A percentile compares a stretch with the other conserved stretches of the same genome.
Conservation (phyloP, 1,140 invertebrate genomes). For the Scaptomyza hsui region DNA sequence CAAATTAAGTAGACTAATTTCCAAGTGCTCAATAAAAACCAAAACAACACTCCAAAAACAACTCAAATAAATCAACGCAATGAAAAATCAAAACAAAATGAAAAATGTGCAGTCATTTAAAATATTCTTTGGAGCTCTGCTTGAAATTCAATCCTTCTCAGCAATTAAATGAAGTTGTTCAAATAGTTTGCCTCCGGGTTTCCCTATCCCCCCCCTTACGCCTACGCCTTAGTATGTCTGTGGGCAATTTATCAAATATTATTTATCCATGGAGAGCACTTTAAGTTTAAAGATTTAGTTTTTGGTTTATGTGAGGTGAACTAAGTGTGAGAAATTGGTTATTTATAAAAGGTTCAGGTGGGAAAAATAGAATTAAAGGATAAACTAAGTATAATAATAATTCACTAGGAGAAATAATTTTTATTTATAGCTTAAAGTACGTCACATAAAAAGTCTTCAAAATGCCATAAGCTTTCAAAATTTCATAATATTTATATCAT, state of each 20-base stretch:
- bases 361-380: background rate
- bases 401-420: too few relatives aligned
- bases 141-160: conserved; percentile 63
- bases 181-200: background rate
- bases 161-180: conserved; percentile 57
- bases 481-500: too few relatives aligned
- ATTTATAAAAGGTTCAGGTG: background rate
- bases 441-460: too few relatives aligned
- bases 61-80: conserved; percentile 52
- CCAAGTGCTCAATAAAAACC: conserved; percentile 54
- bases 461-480: too few relatives aligned
- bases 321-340: background rate
- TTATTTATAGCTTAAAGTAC: too few relatives aligned
- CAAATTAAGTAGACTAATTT: conserved; percentile 66
- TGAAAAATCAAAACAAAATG: conserved; percentile 57
- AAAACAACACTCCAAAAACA: conserved; percentile 32
- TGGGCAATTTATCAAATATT: conserved; percentile 31
- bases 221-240: conserved; percentile 1
- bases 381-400: too few relatives aligned
- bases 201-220: background rate
- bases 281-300: background rate
- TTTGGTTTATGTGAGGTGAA: background rate
- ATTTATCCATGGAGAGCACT: conserved; percentile 4
- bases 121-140: conserved; percentile 19
- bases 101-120: conserved; percentile 34